phyloP scores from a whole-genome alignment of 2,888 invertebrate genomes.

The Strigamia maritima region DNA sequence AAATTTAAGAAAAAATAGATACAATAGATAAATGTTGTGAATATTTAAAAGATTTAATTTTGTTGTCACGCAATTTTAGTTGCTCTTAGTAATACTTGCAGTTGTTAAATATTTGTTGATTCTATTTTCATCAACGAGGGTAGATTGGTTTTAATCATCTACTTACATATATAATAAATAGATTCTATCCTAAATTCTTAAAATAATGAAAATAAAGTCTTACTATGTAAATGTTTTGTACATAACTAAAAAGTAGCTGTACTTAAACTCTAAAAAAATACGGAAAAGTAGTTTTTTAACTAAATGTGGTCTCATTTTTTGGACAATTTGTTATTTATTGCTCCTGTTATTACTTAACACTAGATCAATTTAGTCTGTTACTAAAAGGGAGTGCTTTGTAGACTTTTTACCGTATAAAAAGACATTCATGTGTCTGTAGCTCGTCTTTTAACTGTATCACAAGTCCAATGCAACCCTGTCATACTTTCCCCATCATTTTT shows the following conservation, averaged over 20 bases:
- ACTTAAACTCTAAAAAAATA: constrained; percentile 9
- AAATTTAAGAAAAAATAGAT: constrained; percentile 6
- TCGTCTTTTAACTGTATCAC: background rate
- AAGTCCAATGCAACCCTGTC: background rate
- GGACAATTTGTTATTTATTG: background rate
- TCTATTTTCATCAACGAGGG: constrained; percentile 8
- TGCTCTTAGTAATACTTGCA: constrained; percentile 16
- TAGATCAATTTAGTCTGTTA: constrained; percentile 13
- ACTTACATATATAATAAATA: constrained; percentile 8
- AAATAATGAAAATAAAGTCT: constrained; percentile 1
- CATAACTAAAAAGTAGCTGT: background rate
- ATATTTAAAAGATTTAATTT: background rate
- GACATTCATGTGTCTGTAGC: background rate
- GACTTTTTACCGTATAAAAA: background rate
- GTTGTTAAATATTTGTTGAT: constrained; percentile 17
- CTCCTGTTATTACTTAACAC: background rate
- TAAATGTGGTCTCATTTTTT: background rate
- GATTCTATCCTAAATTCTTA: background rate
- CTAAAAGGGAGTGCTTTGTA: constrained; percentile 1
- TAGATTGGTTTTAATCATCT: constrained; percentile 14
- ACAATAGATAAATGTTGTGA: constrained; percentile 11
- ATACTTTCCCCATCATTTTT: background rate
- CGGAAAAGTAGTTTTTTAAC: constrained; percentile 30
- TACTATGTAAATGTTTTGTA: constrained; percentile 32
- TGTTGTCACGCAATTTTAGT: constrained; percentile 1